A percentile compares a stretch with the other conserved stretches of the same genome.
Evolutionary conservation across 2,113 vertebrate species (phyloP).

Genomic region (Theropithecus gelada): DNA sequence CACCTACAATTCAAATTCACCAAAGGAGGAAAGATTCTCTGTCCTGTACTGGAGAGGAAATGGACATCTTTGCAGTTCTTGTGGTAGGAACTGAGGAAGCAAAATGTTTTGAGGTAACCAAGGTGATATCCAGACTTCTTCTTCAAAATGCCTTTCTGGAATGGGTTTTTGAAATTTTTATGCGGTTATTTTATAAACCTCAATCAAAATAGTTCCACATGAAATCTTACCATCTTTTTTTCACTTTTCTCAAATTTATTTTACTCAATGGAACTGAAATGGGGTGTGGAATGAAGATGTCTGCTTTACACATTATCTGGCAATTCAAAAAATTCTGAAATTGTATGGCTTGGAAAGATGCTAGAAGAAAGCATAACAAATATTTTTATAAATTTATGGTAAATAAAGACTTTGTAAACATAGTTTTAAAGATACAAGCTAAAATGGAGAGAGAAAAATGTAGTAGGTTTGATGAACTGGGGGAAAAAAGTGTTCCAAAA

Average conservation of each 20-base stretch:
- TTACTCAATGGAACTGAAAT: background rate
- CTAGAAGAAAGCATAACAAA: background rate
- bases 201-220: background rate
- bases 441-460: background rate
- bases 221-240: background rate
- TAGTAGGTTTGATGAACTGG: background rate
- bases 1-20: background rate
- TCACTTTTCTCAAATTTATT: background rate
- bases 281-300: background rate
- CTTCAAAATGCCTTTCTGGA: background rate
- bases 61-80: background rate
- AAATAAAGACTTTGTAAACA: background rate
- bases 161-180: background rate
- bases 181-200: background rate
- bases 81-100: background rate
- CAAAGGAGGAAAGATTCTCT: background rate
- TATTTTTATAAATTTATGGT: background rate
- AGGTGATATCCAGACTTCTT: background rate
- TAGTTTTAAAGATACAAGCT: background rate
- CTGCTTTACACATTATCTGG: background rate
- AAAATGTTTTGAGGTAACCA: background rate
- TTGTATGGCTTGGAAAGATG: background rate
- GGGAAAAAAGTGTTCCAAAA: background rate
- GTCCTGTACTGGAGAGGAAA: rapidly evolving
- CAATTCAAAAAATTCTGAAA: background rate